Evolutionary conservation across 2,797 vertebrate genomes (phyloP).

Genomic region (Trichosurus vulpecula): DNA sequence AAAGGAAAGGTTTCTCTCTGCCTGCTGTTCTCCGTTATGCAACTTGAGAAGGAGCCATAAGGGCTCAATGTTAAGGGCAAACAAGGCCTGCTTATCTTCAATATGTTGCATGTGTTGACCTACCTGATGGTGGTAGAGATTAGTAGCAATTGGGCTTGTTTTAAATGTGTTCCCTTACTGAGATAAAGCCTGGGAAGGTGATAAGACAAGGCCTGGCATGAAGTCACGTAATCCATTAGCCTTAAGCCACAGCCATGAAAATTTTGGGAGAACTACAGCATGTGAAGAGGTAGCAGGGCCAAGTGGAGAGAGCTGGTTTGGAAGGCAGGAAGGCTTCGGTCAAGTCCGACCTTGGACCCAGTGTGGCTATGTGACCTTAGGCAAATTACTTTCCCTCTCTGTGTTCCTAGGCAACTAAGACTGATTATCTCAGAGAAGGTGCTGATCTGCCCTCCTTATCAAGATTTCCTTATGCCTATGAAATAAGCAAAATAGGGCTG

Average conservation of each 20-base stretch:
- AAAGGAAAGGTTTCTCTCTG: not conserved
- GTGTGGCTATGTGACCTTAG: too few species aligned
- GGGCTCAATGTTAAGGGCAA: not conserved
- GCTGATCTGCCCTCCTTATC: too few species aligned
- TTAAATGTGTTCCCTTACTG: not conserved
- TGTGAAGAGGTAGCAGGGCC: not conserved
- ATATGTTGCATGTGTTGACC: not conserved
- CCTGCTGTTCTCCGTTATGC: not conserved
- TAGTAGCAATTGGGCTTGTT: not conserved
- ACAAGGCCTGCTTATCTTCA: not conserved
- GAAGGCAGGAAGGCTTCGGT: too few species aligned
- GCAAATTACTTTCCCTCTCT: too few species aligned
- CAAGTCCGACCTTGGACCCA: too few species aligned
- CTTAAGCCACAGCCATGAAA: not conserved
- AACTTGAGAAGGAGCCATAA: not conserved
- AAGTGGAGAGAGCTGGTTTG: too few species aligned
- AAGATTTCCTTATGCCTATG: too few species aligned
- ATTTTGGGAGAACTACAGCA: not conserved
- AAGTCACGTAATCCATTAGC: not conserved
- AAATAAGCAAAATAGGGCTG: too few species aligned
- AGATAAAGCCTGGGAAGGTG: constrained; percentile 38
- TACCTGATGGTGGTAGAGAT: not conserved
- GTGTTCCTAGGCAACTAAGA: too few species aligned
- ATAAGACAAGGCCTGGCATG: not conserved
- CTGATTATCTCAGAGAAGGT: too few species aligned